A percentile compares a stretch with the other conserved stretches of the same genome.
Conservation (phyloP, 1,140 invertebrate genomes). For the Gryllus bimaculatus region DNA sequence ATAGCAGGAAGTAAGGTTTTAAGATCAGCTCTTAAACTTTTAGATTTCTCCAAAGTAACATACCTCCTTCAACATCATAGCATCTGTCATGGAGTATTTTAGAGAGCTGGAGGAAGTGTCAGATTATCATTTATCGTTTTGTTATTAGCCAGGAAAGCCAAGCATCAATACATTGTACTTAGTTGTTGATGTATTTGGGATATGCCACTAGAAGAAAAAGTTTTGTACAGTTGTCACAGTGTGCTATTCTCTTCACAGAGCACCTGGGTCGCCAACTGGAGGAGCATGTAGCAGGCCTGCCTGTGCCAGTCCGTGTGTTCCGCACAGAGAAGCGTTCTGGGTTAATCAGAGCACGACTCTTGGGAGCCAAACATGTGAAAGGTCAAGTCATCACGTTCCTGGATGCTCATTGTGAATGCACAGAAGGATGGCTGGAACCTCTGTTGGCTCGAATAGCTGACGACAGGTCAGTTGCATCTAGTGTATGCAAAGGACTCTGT, state of each 20-base stretch:
- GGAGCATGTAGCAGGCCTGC: conserved; percentile 75
- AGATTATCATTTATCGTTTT: too few relatives aligned
- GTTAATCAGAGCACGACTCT: conserved; percentile 81
- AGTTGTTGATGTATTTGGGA: too few relatives aligned
- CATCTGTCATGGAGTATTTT: too few relatives aligned
- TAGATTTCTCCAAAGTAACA: too few relatives aligned
- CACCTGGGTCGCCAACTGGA: conserved; percentile 82
- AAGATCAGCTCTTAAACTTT: too few relatives aligned
- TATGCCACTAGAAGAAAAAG: neutral
- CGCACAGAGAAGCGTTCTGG: conserved; percentile 85
- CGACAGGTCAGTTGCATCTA: conserved; percentile 46
- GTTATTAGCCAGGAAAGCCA: too few relatives aligned
- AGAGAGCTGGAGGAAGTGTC: too few relatives aligned
- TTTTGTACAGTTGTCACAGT: neutral
- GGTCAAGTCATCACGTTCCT: conserved; percentile 93
- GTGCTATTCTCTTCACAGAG: conserved; percentile 43
- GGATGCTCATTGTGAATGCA: conserved; percentile 91
- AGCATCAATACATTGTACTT: too few relatives aligned
- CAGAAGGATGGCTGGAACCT: conserved; percentile 90
- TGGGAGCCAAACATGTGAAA: conserved; percentile 84
- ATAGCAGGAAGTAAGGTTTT: too few relatives aligned
- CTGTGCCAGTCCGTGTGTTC: conserved; percentile 73
- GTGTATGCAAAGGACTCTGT: too few relatives aligned
- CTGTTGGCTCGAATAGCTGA: conserved; percentile 79
- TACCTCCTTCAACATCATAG: too few relatives aligned